Evolutionary conservation across 2,888 invertebrate species (phyloP), one percentile per base, ranked within the genome.

Genomic region (Leptopilina syphax): DNA sequence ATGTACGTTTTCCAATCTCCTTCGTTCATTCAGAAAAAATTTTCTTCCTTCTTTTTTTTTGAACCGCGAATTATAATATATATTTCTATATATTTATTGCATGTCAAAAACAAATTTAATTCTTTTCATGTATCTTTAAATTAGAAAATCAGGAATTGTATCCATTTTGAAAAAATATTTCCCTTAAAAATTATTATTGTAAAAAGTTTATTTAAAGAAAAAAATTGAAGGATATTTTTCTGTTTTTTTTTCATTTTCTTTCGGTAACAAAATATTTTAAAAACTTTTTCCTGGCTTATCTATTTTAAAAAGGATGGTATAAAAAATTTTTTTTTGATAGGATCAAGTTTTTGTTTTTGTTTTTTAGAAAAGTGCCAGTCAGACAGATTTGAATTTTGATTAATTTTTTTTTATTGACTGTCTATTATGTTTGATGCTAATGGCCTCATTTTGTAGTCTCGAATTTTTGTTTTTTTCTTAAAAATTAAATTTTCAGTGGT

Each of bases 1-100:
- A 79, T 80, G 80, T 81, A 79, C 80, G 77, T 81, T 81, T 44
- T 44, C 34, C 80, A 65, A 63, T 77, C 77, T 63, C 77, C 73
- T 57, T 73, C 57, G 41, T 60, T 70, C 47, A 47, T 12, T 63
- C 63, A 63, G 24, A 24, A 63, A 60, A 18, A 57, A 34, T 3
- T n/a, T 13, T 60, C 12, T 60, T 18, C 6, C 18, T 18, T 18
- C 18, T 12, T 60, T 7, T 60, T 57, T 57, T 57, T 13, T 57
- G 0, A 13, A n/a, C 18, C 60, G 10, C 50, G 50, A 50, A 50
- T 50, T 60, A n/a, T 7, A n/a, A n/a, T 60, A 34, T 60, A 4
- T 60, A 18, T 18, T 18, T 18, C 18, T 18, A 18, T 18, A 18
- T 18, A 18, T 18, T 18, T 18, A 18, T 60, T 63, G 63, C 63